Base-by-base conservation (phyloP, 2,113 vertebrate species). In the Rynchops niger region DNA sequence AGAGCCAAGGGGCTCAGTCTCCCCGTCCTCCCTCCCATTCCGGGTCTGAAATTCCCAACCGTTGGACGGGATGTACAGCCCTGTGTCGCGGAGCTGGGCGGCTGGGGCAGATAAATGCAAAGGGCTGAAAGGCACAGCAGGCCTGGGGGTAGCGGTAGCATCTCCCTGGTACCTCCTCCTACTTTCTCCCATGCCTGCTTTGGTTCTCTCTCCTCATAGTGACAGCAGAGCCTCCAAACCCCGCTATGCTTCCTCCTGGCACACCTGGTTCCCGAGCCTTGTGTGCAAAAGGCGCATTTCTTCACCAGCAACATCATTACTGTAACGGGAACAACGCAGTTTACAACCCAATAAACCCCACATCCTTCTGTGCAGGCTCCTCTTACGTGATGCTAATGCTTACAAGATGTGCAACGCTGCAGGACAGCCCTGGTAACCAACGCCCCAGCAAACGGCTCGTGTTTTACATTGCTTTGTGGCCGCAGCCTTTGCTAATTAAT, bases 341-440 rank as follows among this genome's bases (percentile, higher is more conserved):
- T 97, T 97, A 96, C 93, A 97, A 82, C 84, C 85, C 95, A 38
- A 94, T 97, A 95, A 96, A 95, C 71, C 88, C 85, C 90, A 16
- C 23, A 65, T 95, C 96, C 93, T 96, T 86, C 95, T 95, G 94
- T 93, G 90, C 81, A 82, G 82, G 95, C 91, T 82, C 62, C 87
- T 71, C 81, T 89, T 81, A 85, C 73, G 87, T 20, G 89, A 72
- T 8, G 78, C 63, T 97, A 95, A 97, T 95, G 58, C 32, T 66
- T 90, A 23, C 96, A 95, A 91, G 86, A 92, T 95, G 94, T 91
- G 95, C 53, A n/a, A 47, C 1, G 2, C 89, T 69, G 82, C 12
- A 9, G 95, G 96, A 88, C 71, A 8, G 90, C 29, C 61, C 88
- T 32, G 9, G 90, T 50, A 82, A 18, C 58, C 43, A n/a, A 53